Conservation (phyloP, 2,888 invertebrate species). For the Brachylomia viminalis region DNA sequence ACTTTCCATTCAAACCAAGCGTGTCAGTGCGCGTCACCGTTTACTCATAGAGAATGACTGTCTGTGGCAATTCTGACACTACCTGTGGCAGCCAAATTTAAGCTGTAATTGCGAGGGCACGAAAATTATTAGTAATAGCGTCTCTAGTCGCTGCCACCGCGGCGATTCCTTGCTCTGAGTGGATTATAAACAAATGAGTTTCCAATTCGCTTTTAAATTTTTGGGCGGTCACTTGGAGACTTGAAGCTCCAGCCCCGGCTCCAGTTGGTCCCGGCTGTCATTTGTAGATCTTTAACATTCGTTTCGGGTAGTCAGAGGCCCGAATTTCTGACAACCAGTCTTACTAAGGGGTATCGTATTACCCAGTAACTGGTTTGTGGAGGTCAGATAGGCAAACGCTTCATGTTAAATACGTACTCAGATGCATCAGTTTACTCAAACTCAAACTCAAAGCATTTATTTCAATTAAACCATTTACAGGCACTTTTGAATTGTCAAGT, state of each 20-base stretch:
- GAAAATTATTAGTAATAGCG: background rate
- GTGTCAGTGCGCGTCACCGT: background rate
- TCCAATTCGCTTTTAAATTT: background rate
- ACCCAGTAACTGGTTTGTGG: background rate
- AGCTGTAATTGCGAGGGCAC: background rate
- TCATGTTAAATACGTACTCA: background rate
- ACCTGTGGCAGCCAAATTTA: too few relatives aligned
- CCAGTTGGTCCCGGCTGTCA: background rate
- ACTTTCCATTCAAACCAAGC: background rate
- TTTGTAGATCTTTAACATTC: background rate
- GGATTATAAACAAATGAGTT: background rate
- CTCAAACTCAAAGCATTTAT: too few relatives aligned
- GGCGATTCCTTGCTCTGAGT: background rate
- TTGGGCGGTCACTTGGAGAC: background rate
- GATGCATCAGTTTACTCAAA: too few relatives aligned
- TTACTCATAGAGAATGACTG: background rate
- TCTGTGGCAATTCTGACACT: background rate
- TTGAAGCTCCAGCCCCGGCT: background rate
- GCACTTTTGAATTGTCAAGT: too few relatives aligned
- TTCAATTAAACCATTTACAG: too few relatives aligned
- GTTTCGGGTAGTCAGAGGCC: background rate
- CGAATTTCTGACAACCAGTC: background rate
- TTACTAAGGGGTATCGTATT: background rate
- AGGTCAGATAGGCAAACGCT: background rate
- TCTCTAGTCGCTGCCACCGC: too few relatives aligned